These are phyloP conservation scores for Drosophila mulleri DNA, from an alignment of 2,888 invertebrate species.

Conservation along the genomic window DNA sequence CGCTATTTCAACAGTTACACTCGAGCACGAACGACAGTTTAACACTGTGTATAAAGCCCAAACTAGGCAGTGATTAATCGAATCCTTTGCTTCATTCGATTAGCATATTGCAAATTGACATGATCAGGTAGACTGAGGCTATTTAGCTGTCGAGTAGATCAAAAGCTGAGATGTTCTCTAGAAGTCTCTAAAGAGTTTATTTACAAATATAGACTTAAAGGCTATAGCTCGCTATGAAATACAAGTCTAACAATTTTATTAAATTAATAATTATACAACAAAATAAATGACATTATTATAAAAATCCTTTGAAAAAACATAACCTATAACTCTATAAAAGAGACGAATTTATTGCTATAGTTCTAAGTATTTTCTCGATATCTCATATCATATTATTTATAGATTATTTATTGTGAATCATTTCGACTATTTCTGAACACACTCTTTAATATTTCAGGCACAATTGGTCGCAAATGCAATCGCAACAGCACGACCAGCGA, in stretches of 20 bases:
- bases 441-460: constrained; percentile 85
- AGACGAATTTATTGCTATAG: too few species aligned
- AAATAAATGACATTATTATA: not conserved
- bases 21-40: constrained; percentile 19
- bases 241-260: too few species aligned
- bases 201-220: not conserved
- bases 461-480: constrained; percentile 92
- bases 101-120: not conserved
- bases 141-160: not conserved
- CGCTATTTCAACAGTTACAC: constrained; percentile 37
- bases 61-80: constrained; percentile 29
- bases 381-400: too few species aligned
- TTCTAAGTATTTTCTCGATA: too few species aligned
- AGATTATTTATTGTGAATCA: not conserved
- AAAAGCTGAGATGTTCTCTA: not conserved
- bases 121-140: not conserved
- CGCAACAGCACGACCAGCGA: constrained; percentile 90
- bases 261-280: not conserved
- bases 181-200: not conserved
- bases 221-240: too few species aligned
- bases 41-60: constrained; percentile 2
- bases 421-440: not conserved
- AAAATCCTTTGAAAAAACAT: not conserved
- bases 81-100: not conserved
- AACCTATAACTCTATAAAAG: too few species aligned